Base-by-base conservation (phyloP, 2,888 invertebrate genomes). In the Drosophila vallismaia region DNA sequence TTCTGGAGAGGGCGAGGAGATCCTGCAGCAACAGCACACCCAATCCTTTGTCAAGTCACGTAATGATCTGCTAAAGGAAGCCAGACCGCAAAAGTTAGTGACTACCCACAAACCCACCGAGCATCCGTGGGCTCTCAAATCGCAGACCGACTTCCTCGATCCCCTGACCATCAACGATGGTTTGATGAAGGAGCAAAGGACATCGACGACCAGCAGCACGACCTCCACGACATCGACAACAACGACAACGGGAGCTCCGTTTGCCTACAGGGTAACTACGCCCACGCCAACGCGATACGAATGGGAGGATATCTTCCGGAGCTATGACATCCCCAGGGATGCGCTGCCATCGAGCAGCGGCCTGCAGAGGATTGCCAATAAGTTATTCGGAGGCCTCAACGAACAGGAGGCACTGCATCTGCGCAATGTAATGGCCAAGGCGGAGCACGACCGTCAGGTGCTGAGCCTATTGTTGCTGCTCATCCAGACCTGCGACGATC, bases 351-450 rank as follows among this genome's bases (percentile, higher is more conserved):
- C 94, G 40, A 93, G 94, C 62, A 93, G 94, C 55, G 94, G 94
- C 1, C 93, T 95, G 49, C 94, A 94, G 44, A 93, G 94, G 79
- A 94, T 94, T 77, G 95, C 96, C 0, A 95, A 96, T 80, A 94
- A 95, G 91, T 94, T 96, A 79, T 95, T 96, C 89, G 95, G 94
- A 0, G 94, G 94, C 14, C 92, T 96, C 70, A 96, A 96, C 82
- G 94, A 95, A 8, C 94, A 95, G 0, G 95, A 96, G 69, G 94
- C 95, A 0, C 93, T 94, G 68, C 95, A 95, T 76, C 92, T 97
- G 57, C 94, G 96, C 93, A 94, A 94, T 69, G 95, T 96, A 40
- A 96, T 97, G 96, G 95, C 95, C 86, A 95, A 96, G 88, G 96
- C 96, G 0, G 95, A 95, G 77, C 94, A 94, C 76, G 96, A 96